phyloP scores from a whole-genome alignment of 2,797 vertebrate genomes.

The Ctenopoma kingsleyae region DNA sequence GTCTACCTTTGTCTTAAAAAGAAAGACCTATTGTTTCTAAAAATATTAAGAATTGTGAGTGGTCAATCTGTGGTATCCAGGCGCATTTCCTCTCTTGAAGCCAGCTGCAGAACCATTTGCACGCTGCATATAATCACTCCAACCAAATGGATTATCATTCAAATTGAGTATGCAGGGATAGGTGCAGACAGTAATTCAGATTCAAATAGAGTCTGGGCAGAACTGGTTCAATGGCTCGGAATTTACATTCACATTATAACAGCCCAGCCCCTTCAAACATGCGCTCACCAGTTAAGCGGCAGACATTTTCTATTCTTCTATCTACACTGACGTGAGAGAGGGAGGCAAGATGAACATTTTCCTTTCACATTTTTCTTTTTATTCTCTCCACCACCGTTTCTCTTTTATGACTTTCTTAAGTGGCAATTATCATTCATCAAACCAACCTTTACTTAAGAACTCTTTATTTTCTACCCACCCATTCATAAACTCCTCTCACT shows the following conservation, averaged over 20 bases:
- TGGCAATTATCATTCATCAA: background rate
- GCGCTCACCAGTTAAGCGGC: conserved; percentile 16
- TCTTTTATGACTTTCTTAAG: too few species aligned
- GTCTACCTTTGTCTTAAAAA: too few species aligned
- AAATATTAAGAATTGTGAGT: too few species aligned
- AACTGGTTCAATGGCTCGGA: conserved; percentile 8
- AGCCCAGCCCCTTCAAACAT: conserved; percentile 19
- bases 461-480: background rate
- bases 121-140: conserved; percentile 2
- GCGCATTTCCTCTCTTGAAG: background rate
- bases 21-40: too few species aligned
- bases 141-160: conserved; percentile 26
- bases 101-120: conserved; percentile 12
- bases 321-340: background rate
- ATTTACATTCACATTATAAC: conserved; percentile 22
- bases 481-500: conserved; percentile 50
- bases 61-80: too few species aligned
- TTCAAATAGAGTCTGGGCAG: conserved; percentile 26
- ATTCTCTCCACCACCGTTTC: background rate
- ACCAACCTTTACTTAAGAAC: background rate
- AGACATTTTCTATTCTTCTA: conserved; percentile 19
- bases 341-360: background rate
- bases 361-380: background rate
- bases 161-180: background rate
- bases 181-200: conserved; percentile 16